Evolutionary conservation across 2,113 vertebrate species (phyloP).

Genomic region (Antechinus flavipes): DNA sequence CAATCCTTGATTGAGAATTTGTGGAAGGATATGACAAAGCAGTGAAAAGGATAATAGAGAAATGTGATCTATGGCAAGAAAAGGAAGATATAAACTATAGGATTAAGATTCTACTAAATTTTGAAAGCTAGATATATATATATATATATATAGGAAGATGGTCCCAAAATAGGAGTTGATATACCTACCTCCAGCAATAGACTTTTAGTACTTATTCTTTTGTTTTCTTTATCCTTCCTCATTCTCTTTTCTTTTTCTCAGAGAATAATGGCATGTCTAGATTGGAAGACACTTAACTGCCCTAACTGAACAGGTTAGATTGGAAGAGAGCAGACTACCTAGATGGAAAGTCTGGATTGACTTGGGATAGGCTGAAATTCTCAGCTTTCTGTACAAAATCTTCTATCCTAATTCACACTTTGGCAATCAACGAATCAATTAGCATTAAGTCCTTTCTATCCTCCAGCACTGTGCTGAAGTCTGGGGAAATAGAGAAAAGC

Average conservation of each 20-base stretch:
- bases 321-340: background rate
- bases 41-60: background rate
- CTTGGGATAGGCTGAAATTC: background rate
- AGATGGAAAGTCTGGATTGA: background rate
- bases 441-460: background rate
- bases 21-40: background rate
- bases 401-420: background rate
- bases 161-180: background rate
- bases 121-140: background rate
- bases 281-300: background rate
- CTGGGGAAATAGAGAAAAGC: background rate
- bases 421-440: background rate
- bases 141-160: background rate
- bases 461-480: background rate
- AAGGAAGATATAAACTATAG: background rate
- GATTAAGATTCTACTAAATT: background rate
- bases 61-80: background rate
- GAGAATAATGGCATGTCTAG: background rate
- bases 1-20: background rate
- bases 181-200: background rate
- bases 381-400: background rate
- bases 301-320: background rate
- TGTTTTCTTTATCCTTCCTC: background rate
- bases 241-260: background rate
- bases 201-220: background rate